Evolutionary conservation across 2,888 invertebrate species (phyloP), one percentile per base, ranked within the genome.

Genomic region (Tenthredo mesomela): DNA sequence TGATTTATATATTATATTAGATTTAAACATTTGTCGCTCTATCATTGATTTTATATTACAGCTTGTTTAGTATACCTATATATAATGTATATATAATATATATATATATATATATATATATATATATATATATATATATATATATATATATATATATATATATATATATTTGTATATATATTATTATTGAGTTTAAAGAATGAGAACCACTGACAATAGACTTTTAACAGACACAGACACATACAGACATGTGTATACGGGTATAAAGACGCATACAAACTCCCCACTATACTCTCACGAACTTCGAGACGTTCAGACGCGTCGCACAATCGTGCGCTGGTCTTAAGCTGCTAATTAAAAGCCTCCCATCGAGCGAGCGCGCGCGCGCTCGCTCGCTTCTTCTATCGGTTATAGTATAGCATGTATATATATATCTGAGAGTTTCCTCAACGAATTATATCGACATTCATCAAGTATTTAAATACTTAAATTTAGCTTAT

Each of bases 311-410:
- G 67, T 67, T 67, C 67, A 67, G 67, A 84, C 86, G 82, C 83
- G 88, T 61, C 86, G 83, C 87, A 86, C 86, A 86, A 86, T 87
- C 87, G 88, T 87, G 73, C 86, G 85, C 84, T 43, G 85, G 84
- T 87, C 87, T 88, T 88, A 87, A 88, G 89, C 87, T 89, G 87
- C 88, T 88, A 89, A 88, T 89, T 89, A 89, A 89, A 89, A 89
- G 89, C 88, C 89, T 86, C 88, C 89, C 73, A 83, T 71, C 50
- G 54, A 21, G n/a, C 10, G 9, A 12, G 37, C 40, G 25, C 61
- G 25, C 9, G 9, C 47, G 37, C 40, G 9, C 43, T 21, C 58
- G 25, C 50, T 10, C 61, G 25, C 21, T 25, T 12, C 25, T 61
- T 21, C 12, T 25, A 37, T 65, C 25, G 47, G 47, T 67, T 83